Evolutionary conservation across 2,113 vertebrate genomes (phyloP).

Genomic region (Ctenodactylus gundi): DNA sequence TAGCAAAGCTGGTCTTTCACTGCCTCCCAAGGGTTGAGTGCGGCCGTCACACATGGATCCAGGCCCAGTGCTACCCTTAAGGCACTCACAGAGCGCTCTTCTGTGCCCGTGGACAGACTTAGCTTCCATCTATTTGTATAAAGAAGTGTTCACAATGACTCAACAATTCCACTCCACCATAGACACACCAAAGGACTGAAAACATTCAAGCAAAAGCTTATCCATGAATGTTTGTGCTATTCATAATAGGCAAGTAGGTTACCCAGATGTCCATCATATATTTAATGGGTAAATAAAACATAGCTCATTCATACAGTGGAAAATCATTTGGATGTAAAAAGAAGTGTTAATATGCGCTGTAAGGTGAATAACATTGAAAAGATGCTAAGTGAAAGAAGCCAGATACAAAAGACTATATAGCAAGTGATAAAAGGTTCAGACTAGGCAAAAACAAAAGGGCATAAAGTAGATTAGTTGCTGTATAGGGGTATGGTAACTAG

Average conservation of each 20-base stretch:
- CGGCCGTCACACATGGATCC: not conserved
- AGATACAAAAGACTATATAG: not conserved
- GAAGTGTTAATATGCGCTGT: not conserved
- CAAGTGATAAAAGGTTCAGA: not conserved
- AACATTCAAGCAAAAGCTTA: conserved; percentile 25
- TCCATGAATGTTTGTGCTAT: not conserved
- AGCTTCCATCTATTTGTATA: not conserved
- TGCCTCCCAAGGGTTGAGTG: not conserved
- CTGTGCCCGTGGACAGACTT: not conserved
- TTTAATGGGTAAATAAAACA: not conserved
- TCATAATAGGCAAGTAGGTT: not conserved
- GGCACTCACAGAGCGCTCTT: not conserved
- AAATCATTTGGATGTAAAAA: conserved; percentile 8
- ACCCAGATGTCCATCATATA: not conserved
- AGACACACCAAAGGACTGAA: not conserved
- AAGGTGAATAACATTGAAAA: not conserved
- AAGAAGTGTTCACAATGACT: not conserved
- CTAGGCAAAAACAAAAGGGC: not conserved
- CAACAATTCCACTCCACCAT: not conserved
- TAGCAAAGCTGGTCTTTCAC: not conserved
- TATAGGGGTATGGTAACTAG: not conserved
- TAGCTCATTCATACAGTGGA: not conserved
- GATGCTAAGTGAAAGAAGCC: not conserved
- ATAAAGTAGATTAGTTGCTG: not conserved
- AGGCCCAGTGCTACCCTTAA: not conserved